Percentiles rank a stretch among this genome's conserved stretches.
phyloP scores from a whole-genome alignment of 2,797 vertebrate species.

The Leptoclinus maculatus region DNA sequence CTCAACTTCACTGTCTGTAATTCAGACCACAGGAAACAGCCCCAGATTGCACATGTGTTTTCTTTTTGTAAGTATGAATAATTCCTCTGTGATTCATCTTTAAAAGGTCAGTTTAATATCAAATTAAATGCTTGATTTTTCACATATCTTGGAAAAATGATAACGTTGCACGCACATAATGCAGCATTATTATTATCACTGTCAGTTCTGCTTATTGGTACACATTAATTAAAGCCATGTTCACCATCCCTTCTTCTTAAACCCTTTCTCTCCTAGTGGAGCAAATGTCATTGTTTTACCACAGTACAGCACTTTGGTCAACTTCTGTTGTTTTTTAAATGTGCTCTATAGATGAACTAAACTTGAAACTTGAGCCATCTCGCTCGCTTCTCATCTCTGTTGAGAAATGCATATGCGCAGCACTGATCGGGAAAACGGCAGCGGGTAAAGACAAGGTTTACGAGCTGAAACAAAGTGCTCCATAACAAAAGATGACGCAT shows the following conservation, averaged over 20 bases:
- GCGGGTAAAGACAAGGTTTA: neutral
- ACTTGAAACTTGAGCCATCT: neutral
- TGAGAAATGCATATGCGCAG: neutral
- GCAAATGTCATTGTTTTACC: neutral
- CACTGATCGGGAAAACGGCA: neutral
- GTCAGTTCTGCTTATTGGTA: neutral
- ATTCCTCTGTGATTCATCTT: neutral
- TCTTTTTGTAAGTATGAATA: neutral
- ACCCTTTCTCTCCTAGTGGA: neutral
- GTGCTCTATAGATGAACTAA: neutral
- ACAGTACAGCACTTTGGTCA: neutral
- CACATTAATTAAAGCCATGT: constrained; percentile 10
- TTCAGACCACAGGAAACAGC: neutral
- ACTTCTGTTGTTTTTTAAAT: neutral
- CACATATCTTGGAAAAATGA: neutral
- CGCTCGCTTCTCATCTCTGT: neutral
- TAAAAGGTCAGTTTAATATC: neutral
- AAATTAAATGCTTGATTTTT: constrained; percentile 1
- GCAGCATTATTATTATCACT: neutral
- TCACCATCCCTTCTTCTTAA: neutral
- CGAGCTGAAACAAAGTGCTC: neutral
- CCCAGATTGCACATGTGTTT: neutral
- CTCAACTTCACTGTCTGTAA: neutral
- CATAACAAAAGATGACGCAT: neutral
- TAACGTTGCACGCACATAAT: neutral